phyloP scores from a whole-genome alignment of 2,113 vertebrate genomes.

The Columbina picui region DNA sequence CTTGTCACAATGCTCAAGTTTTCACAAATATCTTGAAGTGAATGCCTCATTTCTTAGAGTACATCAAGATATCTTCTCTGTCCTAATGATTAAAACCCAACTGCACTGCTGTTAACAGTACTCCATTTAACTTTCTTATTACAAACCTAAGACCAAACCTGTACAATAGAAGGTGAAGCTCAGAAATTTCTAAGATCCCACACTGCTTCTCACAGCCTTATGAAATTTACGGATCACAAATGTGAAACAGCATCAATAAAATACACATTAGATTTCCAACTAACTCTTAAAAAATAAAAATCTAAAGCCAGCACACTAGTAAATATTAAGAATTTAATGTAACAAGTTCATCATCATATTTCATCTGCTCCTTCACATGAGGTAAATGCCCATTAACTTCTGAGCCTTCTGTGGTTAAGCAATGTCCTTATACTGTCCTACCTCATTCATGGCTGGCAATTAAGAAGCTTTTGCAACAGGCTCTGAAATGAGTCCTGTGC shows the following conservation, averaged over 20 bases:
- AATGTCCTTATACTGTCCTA: neutral
- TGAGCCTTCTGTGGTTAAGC: neutral
- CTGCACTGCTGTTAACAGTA: neutral
- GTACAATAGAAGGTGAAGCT: neutral
- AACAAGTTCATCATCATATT: neutral
- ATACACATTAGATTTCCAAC: neutral
- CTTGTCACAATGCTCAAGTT: neutral
- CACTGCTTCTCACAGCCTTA: neutral
- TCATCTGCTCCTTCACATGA: neutral
- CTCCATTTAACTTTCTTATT: neutral
- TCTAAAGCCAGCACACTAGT: neutral
- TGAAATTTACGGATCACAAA: neutral
- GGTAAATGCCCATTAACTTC: neutral
- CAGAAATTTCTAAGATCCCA: neutral
- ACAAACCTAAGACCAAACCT: neutral
- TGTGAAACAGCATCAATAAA: neutral
- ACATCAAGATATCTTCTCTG: neutral
- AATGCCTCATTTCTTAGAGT: neutral
- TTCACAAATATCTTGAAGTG: neutral
- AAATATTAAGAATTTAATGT: neutral
- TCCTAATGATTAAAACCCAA: neutral
- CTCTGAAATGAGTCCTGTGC: neutral
- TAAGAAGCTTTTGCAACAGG: neutral
- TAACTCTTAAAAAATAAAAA: neutral
- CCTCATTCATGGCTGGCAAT: neutral